Percentiles rank a stretch among this genome's conserved stretches.
Evolutionary conservation across 2,888 invertebrate species (phyloP).

Genomic region (Anagyrus pseudococci): DNA sequence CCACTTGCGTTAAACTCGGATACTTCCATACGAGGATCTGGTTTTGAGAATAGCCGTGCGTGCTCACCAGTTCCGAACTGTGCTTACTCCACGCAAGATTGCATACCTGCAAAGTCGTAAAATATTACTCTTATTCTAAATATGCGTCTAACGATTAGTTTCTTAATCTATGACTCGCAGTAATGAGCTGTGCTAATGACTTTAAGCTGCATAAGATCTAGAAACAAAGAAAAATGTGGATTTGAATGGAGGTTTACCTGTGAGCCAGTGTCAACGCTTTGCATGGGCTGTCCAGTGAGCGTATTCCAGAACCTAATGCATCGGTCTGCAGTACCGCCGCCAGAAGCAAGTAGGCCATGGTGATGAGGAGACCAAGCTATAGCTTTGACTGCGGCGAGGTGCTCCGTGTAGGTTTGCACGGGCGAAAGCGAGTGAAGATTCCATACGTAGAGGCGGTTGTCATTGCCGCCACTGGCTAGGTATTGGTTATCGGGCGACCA

Average conservation of each 20-base stretch:
- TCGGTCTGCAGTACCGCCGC: conserved; percentile 99
- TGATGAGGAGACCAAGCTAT: conserved; percentile 99
- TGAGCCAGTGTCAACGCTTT: conserved; percentile 96
- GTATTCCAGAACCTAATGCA: conserved; percentile 99
- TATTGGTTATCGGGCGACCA: conserved; percentile 99
- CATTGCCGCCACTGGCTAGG: conserved; percentile 97
- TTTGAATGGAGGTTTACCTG: no score
- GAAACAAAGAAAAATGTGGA: no score
- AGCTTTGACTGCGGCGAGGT: conserved; percentile 97
- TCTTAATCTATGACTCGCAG: neutral
- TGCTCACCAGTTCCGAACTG: conserved; percentile 95
- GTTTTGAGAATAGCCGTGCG: conserved; percentile 98
- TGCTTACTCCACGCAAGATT: conserved; percentile 99
- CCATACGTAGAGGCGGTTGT: conserved; percentile 95
- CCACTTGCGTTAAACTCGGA: conserved; percentile 94
- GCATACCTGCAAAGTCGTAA: conserved; percentile 74
- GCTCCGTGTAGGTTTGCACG: conserved; percentile 95
- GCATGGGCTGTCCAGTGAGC: conserved; percentile 96
- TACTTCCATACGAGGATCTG: conserved; percentile 99
- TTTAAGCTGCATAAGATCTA: neutral
- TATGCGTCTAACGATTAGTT: no score
- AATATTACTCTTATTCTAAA: no score
- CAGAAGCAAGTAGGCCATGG: conserved; percentile 93
- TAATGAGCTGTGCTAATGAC: neutral
- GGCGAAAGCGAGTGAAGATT: conserved; percentile 85